Base-by-base conservation (phyloP, 2,113 vertebrate species). In the Malurus alboscapulatus region DNA sequence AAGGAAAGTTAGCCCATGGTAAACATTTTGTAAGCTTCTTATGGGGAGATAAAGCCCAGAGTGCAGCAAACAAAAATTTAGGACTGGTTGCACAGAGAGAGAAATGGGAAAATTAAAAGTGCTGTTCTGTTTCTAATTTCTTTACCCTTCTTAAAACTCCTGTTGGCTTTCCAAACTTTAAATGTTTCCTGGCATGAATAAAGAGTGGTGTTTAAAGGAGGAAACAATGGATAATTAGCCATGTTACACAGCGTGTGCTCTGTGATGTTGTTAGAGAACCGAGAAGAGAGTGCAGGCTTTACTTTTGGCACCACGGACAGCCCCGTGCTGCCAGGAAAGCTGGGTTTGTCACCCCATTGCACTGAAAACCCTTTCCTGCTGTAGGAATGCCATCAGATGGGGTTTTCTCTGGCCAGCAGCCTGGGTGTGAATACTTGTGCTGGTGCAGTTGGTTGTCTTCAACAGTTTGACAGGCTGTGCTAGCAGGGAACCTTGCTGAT, bases 51-150 rank as follows among this genome's bases (percentile, higher is more conserved):
- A 92, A 92, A 69, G 36, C 45, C 32, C 26, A 32, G 25, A 48
- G 21, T 20, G 13, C 34, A 67, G 38, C 44, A 38, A 74, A 59
- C 38, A 45, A 63, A 77, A 85, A 53, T 55, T 67, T 53, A 77
- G 72, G 47, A 51, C 32, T 79, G 12, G 5, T 50, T 87, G 29
- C 42, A 74, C 9, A 72, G 48, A 75, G 21, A 51, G 38, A 81
- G 58, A 92, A 69, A 73, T 12, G 17, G n/a, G 30, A 55, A 71
- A 85, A 83, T 58, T 22, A 53, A 30, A 86, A 87, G 77, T 55
- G 20, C 10, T 89, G 85, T 83, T 94, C 78, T 95, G 92, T 92
- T 94, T 95, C 84, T 88, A 48, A 91, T 90, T 93, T 92, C 71
- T 76, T 80, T 76, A 40, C 58, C 40, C 68, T 0, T 85, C 63